These are phyloP conservation scores for Pherbina coryleti DNA, from an alignment of 2,888 invertebrate genomes.

Conservation along the genomic window DNA sequence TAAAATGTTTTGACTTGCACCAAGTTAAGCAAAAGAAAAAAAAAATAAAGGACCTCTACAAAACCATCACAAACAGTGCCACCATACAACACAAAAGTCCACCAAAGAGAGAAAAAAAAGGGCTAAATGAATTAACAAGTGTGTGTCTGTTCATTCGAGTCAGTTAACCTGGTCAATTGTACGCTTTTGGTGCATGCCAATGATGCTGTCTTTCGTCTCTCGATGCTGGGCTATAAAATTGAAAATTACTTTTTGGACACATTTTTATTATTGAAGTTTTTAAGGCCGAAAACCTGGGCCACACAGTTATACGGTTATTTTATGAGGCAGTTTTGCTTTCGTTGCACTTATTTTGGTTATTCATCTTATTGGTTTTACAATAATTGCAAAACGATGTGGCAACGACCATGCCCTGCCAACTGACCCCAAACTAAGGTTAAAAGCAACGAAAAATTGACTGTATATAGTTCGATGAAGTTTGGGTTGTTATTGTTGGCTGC, in stretches of 20 bases:
- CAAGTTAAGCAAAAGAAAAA: not conserved
- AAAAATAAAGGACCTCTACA: not conserved
- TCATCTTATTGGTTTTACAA: constrained; percentile 20
- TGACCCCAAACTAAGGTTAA: constrained; percentile 20
- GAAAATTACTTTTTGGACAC: constrained; percentile 39
- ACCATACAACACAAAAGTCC: not conserved
- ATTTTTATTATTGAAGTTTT: constrained; percentile 38
- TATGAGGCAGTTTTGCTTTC: not conserved
- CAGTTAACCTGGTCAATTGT: constrained; percentile 14
- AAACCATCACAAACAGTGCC: not conserved
- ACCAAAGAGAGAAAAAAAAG: too few species aligned
- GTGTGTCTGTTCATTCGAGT: not conserved
- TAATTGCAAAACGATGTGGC: constrained; percentile 34
- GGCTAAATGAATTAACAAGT: constrained; percentile 27
- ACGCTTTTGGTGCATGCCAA: not conserved
- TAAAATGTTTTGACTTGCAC: not conserved
- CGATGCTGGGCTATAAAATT: constrained; percentile 25
- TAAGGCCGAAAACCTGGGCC: not conserved
- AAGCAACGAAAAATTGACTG: constrained; percentile 24
- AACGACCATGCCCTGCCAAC: not conserved
- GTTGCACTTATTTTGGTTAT: not conserved
- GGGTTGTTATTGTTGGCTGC: not conserved
- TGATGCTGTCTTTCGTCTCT: not conserved
- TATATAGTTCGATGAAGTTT: not conserved
- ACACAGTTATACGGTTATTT: not conserved